Conservation (phyloP, 2,888 invertebrate genomes). For the Rhamnusium bicolor region DNA sequence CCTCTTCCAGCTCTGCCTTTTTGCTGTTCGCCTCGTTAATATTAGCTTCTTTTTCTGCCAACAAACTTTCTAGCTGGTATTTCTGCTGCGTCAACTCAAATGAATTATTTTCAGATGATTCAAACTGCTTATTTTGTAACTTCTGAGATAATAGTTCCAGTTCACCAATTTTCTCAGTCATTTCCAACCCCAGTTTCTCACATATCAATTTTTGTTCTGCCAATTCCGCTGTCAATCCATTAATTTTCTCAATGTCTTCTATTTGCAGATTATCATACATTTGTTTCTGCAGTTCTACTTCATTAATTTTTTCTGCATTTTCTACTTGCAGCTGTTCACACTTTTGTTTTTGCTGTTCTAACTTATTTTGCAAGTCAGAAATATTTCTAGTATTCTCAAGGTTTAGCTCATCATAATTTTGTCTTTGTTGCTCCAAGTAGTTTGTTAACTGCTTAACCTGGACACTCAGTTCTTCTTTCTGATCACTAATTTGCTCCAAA, state of each 20-base stretch:
- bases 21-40: slow-evolving; percentile 44
- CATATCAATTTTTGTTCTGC: neutral
- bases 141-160: slow-evolving; percentile 17
- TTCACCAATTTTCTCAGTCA: neutral
- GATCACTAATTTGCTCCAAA: slow-evolving; percentile 10
- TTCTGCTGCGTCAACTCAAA: slow-evolving; percentile 35
- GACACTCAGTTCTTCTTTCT: slow-evolving; percentile 13
- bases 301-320: slow-evolving; percentile 50
- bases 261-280: slow-evolving; percentile 46
- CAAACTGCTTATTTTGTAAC: neutral
- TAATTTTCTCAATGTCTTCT: slow-evolving; percentile 5
- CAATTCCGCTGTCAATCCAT: neutral
- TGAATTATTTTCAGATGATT: neutral
- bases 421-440: slow-evolving; percentile 13
- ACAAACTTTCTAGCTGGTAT: slow-evolving; percentile 30
- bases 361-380: slow-evolving; percentile 54
- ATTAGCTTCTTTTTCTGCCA: slow-evolving; percentile 40
- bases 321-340: slow-evolving; percentile 47
- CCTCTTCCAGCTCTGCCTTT: slow-evolving; percentile 44
- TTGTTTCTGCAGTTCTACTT: slow-evolving; percentile 56
- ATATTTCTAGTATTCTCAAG: slow-evolving; percentile 48
- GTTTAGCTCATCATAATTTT: slow-evolving; percentile 31
- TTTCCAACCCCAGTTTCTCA: neutral
- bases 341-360: slow-evolving; percentile 47
- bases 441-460: neutral